These are phyloP conservation scores for Rhombomys opimus DNA, from an alignment of 2,113 vertebrate species.

Conservation along the genomic window DNA sequence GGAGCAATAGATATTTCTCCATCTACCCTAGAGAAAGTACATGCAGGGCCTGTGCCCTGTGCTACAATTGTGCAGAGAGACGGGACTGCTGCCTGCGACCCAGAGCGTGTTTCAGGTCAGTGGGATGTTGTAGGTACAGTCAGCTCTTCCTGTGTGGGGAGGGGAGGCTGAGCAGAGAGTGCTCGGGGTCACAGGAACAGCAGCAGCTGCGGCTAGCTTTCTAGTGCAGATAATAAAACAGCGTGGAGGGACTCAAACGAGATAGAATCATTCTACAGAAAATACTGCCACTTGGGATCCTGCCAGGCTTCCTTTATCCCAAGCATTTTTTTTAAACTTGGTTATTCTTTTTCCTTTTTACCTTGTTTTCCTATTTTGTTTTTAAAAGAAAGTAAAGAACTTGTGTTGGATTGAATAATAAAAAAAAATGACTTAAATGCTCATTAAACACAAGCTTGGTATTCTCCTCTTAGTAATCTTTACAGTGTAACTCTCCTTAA, in stretches of 20 bases:
- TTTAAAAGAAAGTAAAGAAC: background rate
- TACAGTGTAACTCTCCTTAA: constrained; percentile 41
- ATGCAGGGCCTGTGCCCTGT: background rate
- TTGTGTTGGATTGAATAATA: constrained; percentile 50
- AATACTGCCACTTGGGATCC: constrained; percentile 65
- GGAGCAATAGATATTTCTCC: background rate
- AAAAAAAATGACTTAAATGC: constrained; percentile 49
- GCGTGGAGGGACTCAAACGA: constrained; percentile 71
- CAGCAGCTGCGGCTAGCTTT: constrained; percentile 75
- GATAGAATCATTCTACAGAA: constrained; percentile 69
- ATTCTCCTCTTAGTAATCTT: constrained; percentile 39
- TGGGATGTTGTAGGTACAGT: background rate
- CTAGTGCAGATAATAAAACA: constrained; percentile 78
- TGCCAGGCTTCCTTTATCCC: constrained; percentile 62
- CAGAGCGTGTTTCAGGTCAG: background rate
- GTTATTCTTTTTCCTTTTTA: constrained; percentile 29
- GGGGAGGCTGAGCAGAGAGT: background rate
- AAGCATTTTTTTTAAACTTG: constrained; percentile 6
- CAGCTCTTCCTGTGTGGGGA: constrained; percentile 15
- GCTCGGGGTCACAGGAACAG: constrained; percentile 36
- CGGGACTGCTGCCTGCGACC: constrained; percentile 4
- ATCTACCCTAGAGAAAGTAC: background rate
- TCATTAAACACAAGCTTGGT: constrained; percentile 57
- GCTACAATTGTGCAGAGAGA: background rate
- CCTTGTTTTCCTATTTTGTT: constrained; percentile 48